These are phyloP conservation scores for Theocolax elegans DNA, from an alignment of 1,140 invertebrate species.

Conservation along the genomic window DNA sequence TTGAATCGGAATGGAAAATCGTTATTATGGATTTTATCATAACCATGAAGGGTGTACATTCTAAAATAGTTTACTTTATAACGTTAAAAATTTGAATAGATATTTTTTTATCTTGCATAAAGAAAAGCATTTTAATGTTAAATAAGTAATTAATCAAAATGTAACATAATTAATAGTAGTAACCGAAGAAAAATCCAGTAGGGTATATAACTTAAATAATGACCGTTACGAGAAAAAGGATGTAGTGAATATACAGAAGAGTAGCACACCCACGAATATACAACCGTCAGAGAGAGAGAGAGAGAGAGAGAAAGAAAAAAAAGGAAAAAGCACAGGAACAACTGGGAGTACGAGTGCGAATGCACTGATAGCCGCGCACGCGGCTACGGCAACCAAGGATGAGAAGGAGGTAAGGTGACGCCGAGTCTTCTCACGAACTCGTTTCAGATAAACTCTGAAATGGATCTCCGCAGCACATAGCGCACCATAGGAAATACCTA, in stretches of 20 bases:
- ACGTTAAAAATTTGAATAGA: no score
- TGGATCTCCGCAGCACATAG: slow-evolving; percentile 44
- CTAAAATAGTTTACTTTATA: no score
- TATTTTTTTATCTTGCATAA: no score
- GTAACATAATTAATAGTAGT: no score
- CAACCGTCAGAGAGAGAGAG: not conserved
- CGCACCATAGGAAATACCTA: not conserved
- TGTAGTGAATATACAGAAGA: not conserved
- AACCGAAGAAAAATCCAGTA: no score
- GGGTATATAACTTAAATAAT: no score
- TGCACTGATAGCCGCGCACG: not conserved
- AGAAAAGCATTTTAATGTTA: no score
- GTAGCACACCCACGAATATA: slow-evolving; percentile 25
- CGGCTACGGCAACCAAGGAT: not conserved
- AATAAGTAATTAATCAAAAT: no score
- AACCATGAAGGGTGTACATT: no score
- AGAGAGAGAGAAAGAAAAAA: not conserved
- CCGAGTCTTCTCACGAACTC: slow-evolving; percentile 50
- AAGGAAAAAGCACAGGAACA: not conserved
- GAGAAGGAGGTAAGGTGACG: slow-evolving; percentile 43
- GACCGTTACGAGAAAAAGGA: not conserved
- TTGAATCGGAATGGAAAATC: no score
- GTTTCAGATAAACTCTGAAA: slow-evolving; percentile 51
- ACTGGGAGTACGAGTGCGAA: not conserved
- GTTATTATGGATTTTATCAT: no score